phyloP scores from a whole-genome alignment of 2,797 vertebrate species.

The Hippoglossus hippoglossus region DNA sequence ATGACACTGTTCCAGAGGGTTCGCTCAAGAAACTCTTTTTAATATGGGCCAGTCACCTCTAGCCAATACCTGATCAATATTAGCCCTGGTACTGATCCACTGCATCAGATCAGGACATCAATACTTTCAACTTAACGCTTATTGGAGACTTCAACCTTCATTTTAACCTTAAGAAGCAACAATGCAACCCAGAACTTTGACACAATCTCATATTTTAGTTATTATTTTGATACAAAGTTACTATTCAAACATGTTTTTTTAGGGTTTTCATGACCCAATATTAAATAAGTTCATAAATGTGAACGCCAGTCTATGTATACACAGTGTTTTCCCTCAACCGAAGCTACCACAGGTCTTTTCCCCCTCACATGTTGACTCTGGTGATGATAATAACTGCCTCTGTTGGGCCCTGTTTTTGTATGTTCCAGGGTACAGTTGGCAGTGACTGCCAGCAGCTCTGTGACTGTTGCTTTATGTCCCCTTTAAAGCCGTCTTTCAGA shows the following conservation, averaged over 20 bases:
- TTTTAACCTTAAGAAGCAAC: slow-evolving; percentile 24
- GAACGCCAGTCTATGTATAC: no score
- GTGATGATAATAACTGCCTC: slow-evolving; percentile 28
- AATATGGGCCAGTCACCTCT: slow-evolving; percentile 13
- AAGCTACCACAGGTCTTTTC: background rate
- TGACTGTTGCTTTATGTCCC: slow-evolving; percentile 79
- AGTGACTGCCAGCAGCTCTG: slow-evolving; percentile 70
- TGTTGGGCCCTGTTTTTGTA: slow-evolving; percentile 46
- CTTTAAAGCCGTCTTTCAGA: slow-evolving; percentile 80
- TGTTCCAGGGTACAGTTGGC: slow-evolving; percentile 59
- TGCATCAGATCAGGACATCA: slow-evolving; percentile 30
- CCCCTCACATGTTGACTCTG: slow-evolving; percentile 28
- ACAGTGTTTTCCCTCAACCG: no score
- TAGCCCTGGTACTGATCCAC: slow-evolving; percentile 27
- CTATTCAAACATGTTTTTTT: background rate
- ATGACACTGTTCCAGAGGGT: background rate
- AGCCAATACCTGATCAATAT: slow-evolving; percentile 35
- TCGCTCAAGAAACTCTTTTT: background rate
- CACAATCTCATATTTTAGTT: background rate
- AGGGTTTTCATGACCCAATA: background rate
- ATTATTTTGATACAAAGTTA: background rate
- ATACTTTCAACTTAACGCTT: slow-evolving; percentile 31
- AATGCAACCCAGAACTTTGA: slow-evolving; percentile 2
- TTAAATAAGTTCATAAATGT: no score
- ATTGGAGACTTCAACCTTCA: slow-evolving; percentile 15